These are phyloP conservation scores for Paracanthobrama guichenoti DNA, from an alignment of 2,113 vertebrate species.

Conservation along the genomic window DNA sequence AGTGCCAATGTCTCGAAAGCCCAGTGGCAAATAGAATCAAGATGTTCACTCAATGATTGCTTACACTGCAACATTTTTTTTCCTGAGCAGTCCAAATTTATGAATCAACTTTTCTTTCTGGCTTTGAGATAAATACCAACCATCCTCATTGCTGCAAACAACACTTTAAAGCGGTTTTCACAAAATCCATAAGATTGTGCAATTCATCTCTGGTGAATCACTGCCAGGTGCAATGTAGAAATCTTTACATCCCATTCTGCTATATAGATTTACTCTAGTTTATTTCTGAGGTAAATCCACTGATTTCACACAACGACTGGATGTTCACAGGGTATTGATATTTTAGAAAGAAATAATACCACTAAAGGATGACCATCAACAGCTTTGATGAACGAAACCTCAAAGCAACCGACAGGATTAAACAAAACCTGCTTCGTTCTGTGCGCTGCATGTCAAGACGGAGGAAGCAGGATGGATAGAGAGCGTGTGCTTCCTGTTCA, in stretches of 20 bases:
- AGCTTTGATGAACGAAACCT: slow-evolving; percentile 41
- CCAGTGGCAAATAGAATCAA: slow-evolving; percentile 46
- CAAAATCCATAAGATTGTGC: neutral
- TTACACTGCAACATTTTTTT: slow-evolving; percentile 9
- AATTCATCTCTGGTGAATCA: slow-evolving; percentile 16
- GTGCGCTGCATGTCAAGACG: slow-evolving; percentile 39
- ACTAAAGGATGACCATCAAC: neutral
- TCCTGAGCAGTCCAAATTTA: slow-evolving; percentile 23
- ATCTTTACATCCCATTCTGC: neutral
- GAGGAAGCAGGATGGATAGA: neutral
- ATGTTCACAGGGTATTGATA: slow-evolving; percentile 25
- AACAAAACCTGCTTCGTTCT: slow-evolving; percentile 35
- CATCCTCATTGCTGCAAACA: neutral
- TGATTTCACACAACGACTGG: neutral
- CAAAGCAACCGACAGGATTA: slow-evolving; percentile 24
- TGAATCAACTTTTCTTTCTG: slow-evolving; percentile 29
- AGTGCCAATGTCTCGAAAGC: slow-evolving; percentile 26
- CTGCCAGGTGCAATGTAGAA: neutral
- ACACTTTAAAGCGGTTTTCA: neutral
- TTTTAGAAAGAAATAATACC: slow-evolving; percentile 23
- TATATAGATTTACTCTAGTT: neutral
- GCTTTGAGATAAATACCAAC: slow-evolving; percentile 40
- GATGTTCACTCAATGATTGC: slow-evolving; percentile 41
- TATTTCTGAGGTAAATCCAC: neutral
- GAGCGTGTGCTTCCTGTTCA: neutral